Percentiles rank a stretch among this genome's conserved stretches.
Conservation (phyloP, 2,113 vertebrate genomes). For the Picathartes gymnocephalus region DNA sequence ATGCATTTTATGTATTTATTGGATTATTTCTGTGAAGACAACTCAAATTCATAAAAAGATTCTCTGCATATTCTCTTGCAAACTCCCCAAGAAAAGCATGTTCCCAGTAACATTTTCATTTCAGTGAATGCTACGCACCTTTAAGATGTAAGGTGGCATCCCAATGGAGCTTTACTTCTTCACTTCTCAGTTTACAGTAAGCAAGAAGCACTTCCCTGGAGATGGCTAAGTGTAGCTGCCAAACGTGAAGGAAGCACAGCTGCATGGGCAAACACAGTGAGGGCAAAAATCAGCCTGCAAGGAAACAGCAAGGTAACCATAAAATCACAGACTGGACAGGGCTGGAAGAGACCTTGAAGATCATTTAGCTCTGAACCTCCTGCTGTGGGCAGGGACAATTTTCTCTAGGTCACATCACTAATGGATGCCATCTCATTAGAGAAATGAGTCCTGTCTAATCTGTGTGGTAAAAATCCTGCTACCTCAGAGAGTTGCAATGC, state of each 20-base stretch:
- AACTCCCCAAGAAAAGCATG: not conserved
- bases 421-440: accelerated
- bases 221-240: not conserved
- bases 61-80: not conserved
- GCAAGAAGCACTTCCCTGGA: not conserved
- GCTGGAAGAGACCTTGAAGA: not conserved
- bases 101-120: not conserved
- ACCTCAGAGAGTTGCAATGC: accelerated
- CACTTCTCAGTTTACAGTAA: not conserved
- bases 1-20: not conserved
- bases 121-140: not conserved
- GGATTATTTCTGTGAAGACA: not conserved
- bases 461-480: not conserved
- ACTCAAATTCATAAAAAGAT: not conserved
- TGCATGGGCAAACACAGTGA: not conserved
- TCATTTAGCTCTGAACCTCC: not conserved
- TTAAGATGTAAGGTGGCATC: not conserved
- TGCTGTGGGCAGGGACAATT: not conserved
- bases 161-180: not conserved
- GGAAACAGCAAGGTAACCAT: not conserved
- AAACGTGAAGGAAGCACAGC: not conserved
- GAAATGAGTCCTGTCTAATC: not conserved
- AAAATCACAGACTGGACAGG: not conserved
- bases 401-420: not conserved
- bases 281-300: not conserved